phyloP scores from a whole-genome alignment of 2,888 invertebrate species.

The Tenthredo livida region DNA sequence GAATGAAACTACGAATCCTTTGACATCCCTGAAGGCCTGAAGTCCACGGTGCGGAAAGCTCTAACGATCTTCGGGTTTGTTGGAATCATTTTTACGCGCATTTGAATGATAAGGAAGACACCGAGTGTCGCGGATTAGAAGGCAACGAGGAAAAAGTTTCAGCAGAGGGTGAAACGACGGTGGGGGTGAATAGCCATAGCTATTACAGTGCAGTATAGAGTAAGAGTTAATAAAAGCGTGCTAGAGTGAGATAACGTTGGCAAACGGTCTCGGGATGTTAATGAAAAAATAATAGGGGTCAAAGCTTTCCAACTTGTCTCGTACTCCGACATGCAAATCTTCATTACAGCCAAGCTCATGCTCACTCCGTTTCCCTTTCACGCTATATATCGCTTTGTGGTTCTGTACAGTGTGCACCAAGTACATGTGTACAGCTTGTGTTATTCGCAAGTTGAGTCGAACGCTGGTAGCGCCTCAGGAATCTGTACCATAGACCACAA shows the following conservation, averaged over 20 bases:
- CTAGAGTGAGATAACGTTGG: slow-evolving; percentile 47
- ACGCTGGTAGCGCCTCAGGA: not conserved
- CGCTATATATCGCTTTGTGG: not conserved
- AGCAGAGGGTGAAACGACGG: not conserved
- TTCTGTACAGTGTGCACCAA: not conserved
- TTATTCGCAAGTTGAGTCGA: not conserved
- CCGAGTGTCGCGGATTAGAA: slow-evolving; percentile 22
- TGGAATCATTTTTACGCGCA: slow-evolving; percentile 22
- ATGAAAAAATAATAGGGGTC: slow-evolving; percentile 49
- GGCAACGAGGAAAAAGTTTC: not conserved
- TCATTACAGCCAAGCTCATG: not conserved
- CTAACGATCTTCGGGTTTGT: slow-evolving; percentile 7
- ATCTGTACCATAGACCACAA: not conserved
- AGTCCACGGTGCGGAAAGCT: not conserved
- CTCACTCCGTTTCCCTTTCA: not conserved
- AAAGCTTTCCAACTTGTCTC: slow-evolving; percentile 21
- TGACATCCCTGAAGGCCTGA: not conserved
- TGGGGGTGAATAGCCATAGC: not conserved
- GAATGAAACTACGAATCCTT: not conserved
- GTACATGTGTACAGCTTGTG: not conserved
- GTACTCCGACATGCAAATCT: not conserved
- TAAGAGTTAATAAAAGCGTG: slow-evolving; percentile 49
- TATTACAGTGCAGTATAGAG: not conserved
- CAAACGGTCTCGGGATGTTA: not conserved
- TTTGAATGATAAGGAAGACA: slow-evolving; percentile 33